phyloP scores from a whole-genome alignment of 2,797 vertebrate genomes.

The Sebastes hubbsi region DNA sequence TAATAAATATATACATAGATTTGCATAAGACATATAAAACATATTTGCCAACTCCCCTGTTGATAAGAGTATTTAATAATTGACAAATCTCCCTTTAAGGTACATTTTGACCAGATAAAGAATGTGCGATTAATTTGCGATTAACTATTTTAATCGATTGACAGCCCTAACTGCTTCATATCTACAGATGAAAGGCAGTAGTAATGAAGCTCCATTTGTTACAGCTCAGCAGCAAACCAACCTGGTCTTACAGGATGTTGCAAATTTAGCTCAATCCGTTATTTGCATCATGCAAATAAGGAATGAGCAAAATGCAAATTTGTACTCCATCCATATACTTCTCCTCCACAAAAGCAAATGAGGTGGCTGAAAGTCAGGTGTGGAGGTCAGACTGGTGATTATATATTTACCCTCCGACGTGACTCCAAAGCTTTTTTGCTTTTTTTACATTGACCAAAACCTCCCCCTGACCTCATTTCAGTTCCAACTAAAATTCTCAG shows the following conservation, averaged over 20 bases:
- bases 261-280: constrained; percentile 47
- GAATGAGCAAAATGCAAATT: constrained; percentile 61
- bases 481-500: neutral
- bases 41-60: too few species aligned
- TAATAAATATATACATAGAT: too few species aligned
- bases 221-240: constrained; percentile 57
- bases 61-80: too few species aligned
- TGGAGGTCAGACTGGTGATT: constrained; percentile 57
- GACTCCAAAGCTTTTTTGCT: neutral
- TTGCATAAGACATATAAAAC: too few species aligned
- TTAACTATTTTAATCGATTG: too few species aligned
- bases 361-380: constrained; percentile 49
- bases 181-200: constrained; percentile 13
- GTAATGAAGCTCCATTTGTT: constrained; percentile 47
- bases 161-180: neutral
- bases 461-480: constrained; percentile 6
- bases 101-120: too few species aligned
- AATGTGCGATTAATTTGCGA: too few species aligned
- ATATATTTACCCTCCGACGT: constrained; percentile 22
- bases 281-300: constrained; percentile 67
- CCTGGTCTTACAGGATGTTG: constrained; percentile 27
- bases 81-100: too few species aligned
- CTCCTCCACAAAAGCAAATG: constrained; percentile 48
- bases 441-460: constrained; percentile 10
- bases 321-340: constrained; percentile 26